Percentiles rank a stretch among this genome's conserved stretches.
These are phyloP conservation scores for Zophobas morio DNA, from an alignment of 1,140 invertebrate species.

Conservation along the genomic window DNA sequence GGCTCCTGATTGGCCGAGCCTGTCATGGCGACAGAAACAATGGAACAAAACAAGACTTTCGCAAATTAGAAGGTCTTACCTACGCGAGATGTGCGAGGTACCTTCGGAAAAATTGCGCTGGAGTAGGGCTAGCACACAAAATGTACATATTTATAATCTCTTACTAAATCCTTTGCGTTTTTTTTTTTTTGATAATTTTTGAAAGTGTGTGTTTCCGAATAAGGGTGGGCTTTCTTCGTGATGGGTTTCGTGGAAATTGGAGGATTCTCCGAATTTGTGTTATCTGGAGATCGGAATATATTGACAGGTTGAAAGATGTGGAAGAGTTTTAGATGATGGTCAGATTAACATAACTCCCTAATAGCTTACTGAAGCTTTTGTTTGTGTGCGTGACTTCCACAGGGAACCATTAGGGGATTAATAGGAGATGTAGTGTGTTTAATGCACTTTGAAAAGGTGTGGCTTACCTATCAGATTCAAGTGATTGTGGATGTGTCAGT, in stretches of 20 bases:
- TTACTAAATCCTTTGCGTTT: no score
- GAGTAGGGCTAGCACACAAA: no score
- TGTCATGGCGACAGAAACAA: slow-evolving; percentile 52
- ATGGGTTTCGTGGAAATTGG: neutral
- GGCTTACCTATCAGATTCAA: slow-evolving; percentile 56
- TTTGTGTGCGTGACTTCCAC: slow-evolving; percentile 37
- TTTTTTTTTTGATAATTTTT: no score
- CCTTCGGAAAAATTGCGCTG: neutral
- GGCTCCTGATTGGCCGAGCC: slow-evolving; percentile 53
- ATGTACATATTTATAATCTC: no score
- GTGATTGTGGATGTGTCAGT: slow-evolving; percentile 53
- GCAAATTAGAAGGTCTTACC: slow-evolving; percentile 51
- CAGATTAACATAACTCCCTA: slow-evolving; percentile 40
- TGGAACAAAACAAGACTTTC: slow-evolving; percentile 51
- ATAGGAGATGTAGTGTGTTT: slow-evolving; percentile 52
- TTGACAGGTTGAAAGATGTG: slow-evolving; percentile 22
- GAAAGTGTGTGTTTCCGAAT: no score
- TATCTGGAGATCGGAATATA: neutral
- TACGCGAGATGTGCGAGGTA: neutral
- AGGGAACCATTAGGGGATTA: slow-evolving; percentile 52
- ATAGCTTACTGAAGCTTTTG: slow-evolving; percentile 38
- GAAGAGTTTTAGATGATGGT: slow-evolving; percentile 40
- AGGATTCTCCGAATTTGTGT: neutral
- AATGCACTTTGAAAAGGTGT: slow-evolving; percentile 59
- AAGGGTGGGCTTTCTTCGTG: no score